phyloP scores from a whole-genome alignment of 1,140 invertebrate species.

The Cherax destructor region DNA sequence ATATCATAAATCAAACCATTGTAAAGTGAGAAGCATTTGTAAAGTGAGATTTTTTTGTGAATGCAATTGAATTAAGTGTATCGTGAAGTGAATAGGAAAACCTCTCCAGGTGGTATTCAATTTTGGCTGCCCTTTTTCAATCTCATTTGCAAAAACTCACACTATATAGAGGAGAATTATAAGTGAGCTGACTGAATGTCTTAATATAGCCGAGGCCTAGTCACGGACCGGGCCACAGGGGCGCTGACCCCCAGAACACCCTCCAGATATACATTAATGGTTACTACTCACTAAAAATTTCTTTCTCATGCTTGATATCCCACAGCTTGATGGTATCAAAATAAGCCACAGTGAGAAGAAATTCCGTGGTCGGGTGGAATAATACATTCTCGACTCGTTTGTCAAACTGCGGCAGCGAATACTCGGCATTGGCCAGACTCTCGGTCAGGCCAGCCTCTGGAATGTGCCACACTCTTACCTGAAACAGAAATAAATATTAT shows the following conservation, averaged over 20 bases:
- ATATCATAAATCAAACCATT: too few relatives aligned
- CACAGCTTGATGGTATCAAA: constrained; percentile 89
- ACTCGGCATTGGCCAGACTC: constrained; percentile 87
- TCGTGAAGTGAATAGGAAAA: too few relatives aligned
- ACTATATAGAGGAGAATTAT: neutral
- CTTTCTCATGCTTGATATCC: constrained; percentile 89
- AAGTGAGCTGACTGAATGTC: too few relatives aligned
- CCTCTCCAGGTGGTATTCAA: too few relatives aligned
- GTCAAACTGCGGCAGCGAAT: constrained; percentile 87
- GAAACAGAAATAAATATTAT: constrained; percentile 1
- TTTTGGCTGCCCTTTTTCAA: neutral
- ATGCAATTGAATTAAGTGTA: too few relatives aligned
- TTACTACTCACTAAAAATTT: constrained; percentile 79
- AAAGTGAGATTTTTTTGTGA: too few relatives aligned
- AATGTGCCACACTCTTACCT: constrained; percentile 92
- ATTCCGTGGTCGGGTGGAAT: constrained; percentile 92
- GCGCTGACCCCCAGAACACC: too few relatives aligned
- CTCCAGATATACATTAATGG: too few relatives aligned
- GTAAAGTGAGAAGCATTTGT: too few relatives aligned
- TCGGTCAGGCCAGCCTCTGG: constrained; percentile 86
- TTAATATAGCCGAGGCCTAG: too few relatives aligned
- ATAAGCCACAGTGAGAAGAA: constrained; percentile 87
- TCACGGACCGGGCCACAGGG: too few relatives aligned
- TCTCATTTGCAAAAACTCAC: neutral
- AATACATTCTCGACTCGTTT: constrained; percentile 88